Evolutionary conservation across 2,113 vertebrate genomes (phyloP), one percentile per base, ranked within the genome.

Genomic region (Bostrychus sinensis): DNA sequence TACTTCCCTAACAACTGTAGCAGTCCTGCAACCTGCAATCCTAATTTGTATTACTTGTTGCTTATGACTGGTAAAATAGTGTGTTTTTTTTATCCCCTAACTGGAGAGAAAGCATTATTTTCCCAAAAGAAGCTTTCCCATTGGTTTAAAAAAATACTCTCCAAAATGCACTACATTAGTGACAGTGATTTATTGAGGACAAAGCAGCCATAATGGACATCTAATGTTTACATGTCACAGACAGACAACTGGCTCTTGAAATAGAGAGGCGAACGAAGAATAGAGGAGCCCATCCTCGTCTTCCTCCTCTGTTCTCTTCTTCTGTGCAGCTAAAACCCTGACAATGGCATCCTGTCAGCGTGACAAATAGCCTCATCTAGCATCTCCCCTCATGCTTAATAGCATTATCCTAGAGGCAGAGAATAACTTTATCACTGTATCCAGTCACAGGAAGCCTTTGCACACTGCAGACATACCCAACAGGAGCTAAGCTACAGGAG

Each of bases 301-400:
- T 83, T 76, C 73, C 75, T 74, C 60, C 75, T 77, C 85, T 79
- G 70, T 79, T 86, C 81, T 84, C 62, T 51, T 72, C 62, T 58
- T 66, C 58, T 55, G 50, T 54, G 65, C 57, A 20, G 78, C 86
- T 86, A 83, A 88, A 89, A 83, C 76, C 86, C 82, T 84, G 89
- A 90, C 89, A 91, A 88, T 85, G 89, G 77, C 61, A 26, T 82
- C 82, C 88, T 90, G 87, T 89, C 89, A 89, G 75, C 5, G 48
- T 91, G 88, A 90, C 83, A 89, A 84, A 89, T 89, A 77, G 85
- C 80, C 86, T 83, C 88, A 87, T 88, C 86, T 73, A 84, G 70
- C 81, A 83, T 83, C 74, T 83, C 81, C 73, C 80, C 82, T 85
- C 79, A 67, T 78, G 78, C 82, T 84, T 88, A 89, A 90, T 86